These are phyloP conservation scores for Apis dorsata DNA, from an alignment of 1,140 invertebrate genomes.

Conservation along the genomic window DNA sequence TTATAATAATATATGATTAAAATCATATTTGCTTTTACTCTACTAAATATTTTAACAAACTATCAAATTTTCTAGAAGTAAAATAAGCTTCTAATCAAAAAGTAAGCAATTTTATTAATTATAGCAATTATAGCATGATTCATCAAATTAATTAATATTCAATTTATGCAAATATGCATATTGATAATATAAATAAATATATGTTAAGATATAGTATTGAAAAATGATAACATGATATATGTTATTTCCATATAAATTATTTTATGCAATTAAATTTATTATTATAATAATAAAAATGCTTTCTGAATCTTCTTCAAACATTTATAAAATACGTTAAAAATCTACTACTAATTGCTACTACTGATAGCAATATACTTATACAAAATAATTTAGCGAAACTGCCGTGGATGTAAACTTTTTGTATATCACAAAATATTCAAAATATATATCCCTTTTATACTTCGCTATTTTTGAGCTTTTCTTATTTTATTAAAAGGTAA, in stretches of 20 bases:
- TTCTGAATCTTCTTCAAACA: not conserved
- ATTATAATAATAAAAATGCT: not conserved
- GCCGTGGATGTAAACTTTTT: constrained; percentile 29
- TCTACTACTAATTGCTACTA: not conserved
- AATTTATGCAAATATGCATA: not conserved
- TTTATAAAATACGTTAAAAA: not conserved
- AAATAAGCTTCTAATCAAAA: constrained; percentile 13
- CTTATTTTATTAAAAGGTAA: not conserved
- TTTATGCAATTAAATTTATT: not conserved
- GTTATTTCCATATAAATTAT: not conserved
- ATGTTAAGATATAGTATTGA: not conserved
- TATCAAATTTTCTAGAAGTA: not conserved
- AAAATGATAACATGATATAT: not conserved
- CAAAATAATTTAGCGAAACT: not conserved
- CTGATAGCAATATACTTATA: not conserved
- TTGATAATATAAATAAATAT: not conserved
- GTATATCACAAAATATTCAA: constrained; percentile 9
- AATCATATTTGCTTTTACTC: not conserved
- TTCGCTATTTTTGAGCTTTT: constrained; percentile 1
- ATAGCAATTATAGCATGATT: not conserved
- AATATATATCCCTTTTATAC: constrained; percentile 40
- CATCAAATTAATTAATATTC: not conserved
- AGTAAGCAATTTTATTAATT: not conserved
- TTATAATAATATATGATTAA: not conserved
- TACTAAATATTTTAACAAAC: not conserved